These are phyloP conservation scores for Baryphthengus martii DNA, from an alignment of 2,113 vertebrate genomes.

Conservation along the genomic window DNA sequence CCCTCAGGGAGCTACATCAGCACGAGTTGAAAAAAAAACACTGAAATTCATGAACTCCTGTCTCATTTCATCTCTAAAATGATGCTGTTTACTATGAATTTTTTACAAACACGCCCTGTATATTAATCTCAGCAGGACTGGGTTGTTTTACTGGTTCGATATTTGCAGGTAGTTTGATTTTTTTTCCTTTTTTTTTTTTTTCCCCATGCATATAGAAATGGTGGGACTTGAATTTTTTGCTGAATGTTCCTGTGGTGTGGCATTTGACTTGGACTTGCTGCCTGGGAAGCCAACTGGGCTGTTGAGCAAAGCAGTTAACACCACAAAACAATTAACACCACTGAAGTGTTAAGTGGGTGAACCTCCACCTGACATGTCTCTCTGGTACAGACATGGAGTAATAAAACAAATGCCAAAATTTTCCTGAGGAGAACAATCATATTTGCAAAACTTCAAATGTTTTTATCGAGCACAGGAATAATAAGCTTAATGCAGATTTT, in stretches of 20 bases:
- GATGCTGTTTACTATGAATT: not conserved
- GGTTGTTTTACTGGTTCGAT: rapidly evolving
- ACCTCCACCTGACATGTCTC: no score
- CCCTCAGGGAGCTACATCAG: not conserved
- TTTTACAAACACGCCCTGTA: not conserved
- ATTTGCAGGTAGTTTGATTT: rapidly evolving
- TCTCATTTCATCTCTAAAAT: not conserved
- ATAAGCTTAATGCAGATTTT: not conserved
- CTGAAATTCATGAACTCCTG: not conserved
- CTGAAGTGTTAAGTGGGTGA: no score
- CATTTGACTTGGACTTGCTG: not conserved
- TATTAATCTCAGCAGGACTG: not conserved
- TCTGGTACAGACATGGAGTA: no score
- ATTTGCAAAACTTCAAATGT: no score
- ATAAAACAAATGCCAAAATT: no score
- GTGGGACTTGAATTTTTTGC: not conserved
- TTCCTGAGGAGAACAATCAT: no score
- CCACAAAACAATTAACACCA: no score
- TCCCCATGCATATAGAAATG: not conserved
- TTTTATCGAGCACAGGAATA: not conserved
- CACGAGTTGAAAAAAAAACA: not conserved
- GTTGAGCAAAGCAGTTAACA: no score
- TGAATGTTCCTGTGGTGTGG: not conserved
- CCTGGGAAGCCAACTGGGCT: not conserved
- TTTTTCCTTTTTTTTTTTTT: no score